Percentiles rank a stretch among this genome's conserved stretches.
phyloP scores from a whole-genome alignment of 2,113 vertebrate genomes.

The Microcebus ravelobensis region DNA sequence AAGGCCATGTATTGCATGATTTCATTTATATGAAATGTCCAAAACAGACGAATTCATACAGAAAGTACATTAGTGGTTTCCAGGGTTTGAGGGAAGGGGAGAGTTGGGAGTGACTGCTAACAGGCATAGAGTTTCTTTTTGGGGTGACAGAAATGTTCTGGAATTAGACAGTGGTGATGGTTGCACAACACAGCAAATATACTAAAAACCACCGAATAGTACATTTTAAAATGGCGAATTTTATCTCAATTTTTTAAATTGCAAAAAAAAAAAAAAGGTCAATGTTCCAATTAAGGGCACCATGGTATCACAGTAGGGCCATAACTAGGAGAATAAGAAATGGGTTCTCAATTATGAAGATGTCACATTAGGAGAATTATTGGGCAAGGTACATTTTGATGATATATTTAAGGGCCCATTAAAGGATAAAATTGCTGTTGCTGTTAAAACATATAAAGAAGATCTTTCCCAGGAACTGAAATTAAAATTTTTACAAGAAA shows the following conservation, averaged over 20 bases:
- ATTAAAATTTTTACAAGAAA: slow-evolving; percentile 96
- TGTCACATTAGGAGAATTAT: slow-evolving; percentile 90
- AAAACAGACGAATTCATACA: slow-evolving; percentile 45
- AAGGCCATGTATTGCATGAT: slow-evolving; percentile 69
- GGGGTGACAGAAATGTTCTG: slow-evolving; percentile 40
- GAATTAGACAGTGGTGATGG: slow-evolving; percentile 43
- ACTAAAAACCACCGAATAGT: slow-evolving; percentile 50
- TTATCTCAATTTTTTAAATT: slow-evolving; percentile 45
- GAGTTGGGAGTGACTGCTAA: slow-evolving; percentile 5
- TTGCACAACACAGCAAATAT: slow-evolving; percentile 31
- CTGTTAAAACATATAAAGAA: slow-evolving; percentile 95
- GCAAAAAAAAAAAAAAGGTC: slow-evolving; percentile 35
- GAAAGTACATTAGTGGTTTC: slow-evolving; percentile 59
- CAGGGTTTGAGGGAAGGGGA: background rate
- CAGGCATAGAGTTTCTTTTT: background rate
- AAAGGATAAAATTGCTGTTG: slow-evolving; percentile 92
- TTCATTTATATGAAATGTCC: slow-evolving; percentile 66
- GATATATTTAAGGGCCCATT: slow-evolving; percentile 93
- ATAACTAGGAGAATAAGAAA: slow-evolving; percentile 92
- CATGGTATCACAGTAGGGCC: slow-evolving; percentile 1
- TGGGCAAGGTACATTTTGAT: slow-evolving; percentile 93
- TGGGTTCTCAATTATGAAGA: slow-evolving; percentile 95
- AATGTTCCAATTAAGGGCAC: slow-evolving; percentile 59
- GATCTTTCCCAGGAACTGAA: slow-evolving; percentile 94
- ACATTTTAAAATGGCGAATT: slow-evolving; percentile 54